Conservation (phyloP, 1,140 invertebrate species). For the Drosophila ambigua region DNA sequence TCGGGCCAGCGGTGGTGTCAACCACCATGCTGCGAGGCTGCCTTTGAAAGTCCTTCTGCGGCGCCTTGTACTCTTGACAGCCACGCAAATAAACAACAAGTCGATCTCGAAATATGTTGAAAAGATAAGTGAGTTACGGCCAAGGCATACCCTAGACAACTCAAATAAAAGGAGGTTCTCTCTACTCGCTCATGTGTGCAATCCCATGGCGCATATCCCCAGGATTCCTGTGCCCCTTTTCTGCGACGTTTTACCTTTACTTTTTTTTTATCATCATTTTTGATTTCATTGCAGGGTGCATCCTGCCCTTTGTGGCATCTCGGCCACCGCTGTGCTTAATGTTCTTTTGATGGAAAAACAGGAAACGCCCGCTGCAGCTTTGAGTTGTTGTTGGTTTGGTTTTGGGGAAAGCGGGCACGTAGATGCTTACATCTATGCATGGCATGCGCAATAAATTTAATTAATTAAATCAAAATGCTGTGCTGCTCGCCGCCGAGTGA, state of each 20-base stretch:
- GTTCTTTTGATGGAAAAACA: constrained; percentile 54
- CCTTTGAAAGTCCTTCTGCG: constrained; percentile 28
- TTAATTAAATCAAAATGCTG: constrained; percentile 59
- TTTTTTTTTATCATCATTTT: not conserved
- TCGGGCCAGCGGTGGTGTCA: constrained; percentile 36
- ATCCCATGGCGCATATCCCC: too few species aligned
- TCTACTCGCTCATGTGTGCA: too few species aligned
- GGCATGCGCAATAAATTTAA: constrained; percentile 46
- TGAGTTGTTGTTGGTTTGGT: too few species aligned
- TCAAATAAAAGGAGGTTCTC: too few species aligned
- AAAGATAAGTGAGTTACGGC: constrained; percentile 1
- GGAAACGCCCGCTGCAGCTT: constrained; percentile 13
- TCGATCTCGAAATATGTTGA: constrained; percentile 61
- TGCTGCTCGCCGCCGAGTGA: constrained; percentile 5
- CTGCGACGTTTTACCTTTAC: too few species aligned
- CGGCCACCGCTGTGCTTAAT: constrained; percentile 49
- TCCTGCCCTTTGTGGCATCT: constrained; percentile 33
- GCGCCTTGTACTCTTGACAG: constrained; percentile 29
- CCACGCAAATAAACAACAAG: constrained; percentile 58
- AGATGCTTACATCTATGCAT: constrained; percentile 7
- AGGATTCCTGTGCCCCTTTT: too few species aligned
- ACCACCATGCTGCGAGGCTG: constrained; percentile 16
- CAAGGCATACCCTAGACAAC: too few species aligned
- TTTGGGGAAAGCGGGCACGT: too few species aligned
- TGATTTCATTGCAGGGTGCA: constrained; percentile 12